Base-by-base conservation (phyloP, 2,888 invertebrate genomes). In the Platerodrilus igneus region DNA sequence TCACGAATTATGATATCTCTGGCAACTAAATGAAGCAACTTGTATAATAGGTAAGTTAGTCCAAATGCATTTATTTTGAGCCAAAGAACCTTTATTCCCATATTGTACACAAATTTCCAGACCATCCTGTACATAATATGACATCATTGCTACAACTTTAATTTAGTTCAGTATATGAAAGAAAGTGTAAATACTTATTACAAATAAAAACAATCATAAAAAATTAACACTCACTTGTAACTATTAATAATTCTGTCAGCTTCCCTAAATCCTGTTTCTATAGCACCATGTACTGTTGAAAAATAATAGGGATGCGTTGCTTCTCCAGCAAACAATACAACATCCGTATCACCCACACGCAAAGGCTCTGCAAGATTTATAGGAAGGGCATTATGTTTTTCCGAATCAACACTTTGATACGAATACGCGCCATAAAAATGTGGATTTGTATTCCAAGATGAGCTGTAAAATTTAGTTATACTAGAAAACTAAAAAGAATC, bases 351-450 rank as follows among this genome's bases (percentile, higher is more conserved):
- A 19, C 63, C 58, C 4, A 59, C 53, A 53, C 73, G 69, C 2
- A 86, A 59, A 0, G 86, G 84, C 31, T 66, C 63, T 0, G 75
- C 76, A 16, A 86, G 66, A 51, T 75, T 72, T 2, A 62, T 59
- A 3, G 77, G 67, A 11, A 69, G 68, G n/a, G 71, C 67, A 2
- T 75, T 72, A 39, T 69, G 56, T 23, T 63, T 57, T 15, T 79
- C 77, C 0, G 74, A 66, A 4, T 68, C 57, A 23, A 77, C 51
- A 46, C 75, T 76, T 51, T 76, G 72, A 60, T 71, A 83, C 2
- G 77, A 74, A 61, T 89, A 90, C 1, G 83, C 80, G 2, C 90
- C 89, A 27, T 77, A 72, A 3, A 82, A 80, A 63, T 74, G 77
- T 1, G 77, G 76, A 66, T 87, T 80, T 1, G 72, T 72, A 45